Evolutionary conservation across 2,797 vertebrate genomes (phyloP).

Genomic region (Scarus forsteni): DNA sequence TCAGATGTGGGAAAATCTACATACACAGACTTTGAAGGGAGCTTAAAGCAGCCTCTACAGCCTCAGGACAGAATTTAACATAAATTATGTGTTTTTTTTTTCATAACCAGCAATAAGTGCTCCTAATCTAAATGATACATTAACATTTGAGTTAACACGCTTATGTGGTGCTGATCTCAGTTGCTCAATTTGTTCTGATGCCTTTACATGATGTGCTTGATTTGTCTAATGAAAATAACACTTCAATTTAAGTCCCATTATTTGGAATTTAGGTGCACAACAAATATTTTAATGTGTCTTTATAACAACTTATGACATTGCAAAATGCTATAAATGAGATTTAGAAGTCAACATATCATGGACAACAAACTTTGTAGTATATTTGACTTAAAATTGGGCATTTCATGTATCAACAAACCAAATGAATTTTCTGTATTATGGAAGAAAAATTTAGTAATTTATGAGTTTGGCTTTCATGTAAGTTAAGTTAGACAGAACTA

Average conservation of each 20-base stretch:
- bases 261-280: conserved; percentile 2
- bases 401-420: too few species aligned
- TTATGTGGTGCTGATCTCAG: conserved; percentile 30
- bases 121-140: conserved; percentile 43
- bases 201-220: neutral
- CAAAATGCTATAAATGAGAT: neutral
- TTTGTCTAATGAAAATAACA: conserved; percentile 7
- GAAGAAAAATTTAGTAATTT: too few species aligned
- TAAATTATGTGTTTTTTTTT: conserved; percentile 47
- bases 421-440: too few species aligned
- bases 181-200: conserved; percentile 19
- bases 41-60: conserved; percentile 26
- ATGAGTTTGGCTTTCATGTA: too few species aligned
- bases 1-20: conserved; percentile 1
- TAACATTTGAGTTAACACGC: conserved; percentile 57
- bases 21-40: conserved; percentile 2
- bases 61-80: conserved; percentile 43
- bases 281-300: neutral
- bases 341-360: neutral
- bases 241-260: neutral
- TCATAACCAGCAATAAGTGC: conserved; percentile 32
- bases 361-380: too few species aligned
- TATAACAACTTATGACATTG: neutral
- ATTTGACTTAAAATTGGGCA: too few species aligned
- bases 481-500: too few species aligned